Conservation (phyloP, 2,888 invertebrate genomes). For the Apamea anceps region DNA sequence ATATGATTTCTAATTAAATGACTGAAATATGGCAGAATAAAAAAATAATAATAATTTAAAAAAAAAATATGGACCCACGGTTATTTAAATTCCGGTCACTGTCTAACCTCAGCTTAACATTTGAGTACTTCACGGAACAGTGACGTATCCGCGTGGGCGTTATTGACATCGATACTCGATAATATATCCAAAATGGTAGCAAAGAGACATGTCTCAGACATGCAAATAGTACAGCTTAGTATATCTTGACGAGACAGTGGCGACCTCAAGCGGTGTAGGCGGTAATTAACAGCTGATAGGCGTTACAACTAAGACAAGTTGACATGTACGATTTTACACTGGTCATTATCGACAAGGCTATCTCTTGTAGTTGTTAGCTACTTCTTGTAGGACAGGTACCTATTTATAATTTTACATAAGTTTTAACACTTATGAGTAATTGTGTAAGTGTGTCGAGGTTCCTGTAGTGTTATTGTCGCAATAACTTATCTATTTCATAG, state of each 20-base stretch:
- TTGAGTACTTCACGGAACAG: conserved; percentile 20
- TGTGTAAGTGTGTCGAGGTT: conserved; percentile 47
- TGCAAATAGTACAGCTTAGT: conserved; percentile 66
- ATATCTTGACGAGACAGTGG: conserved; percentile 69
- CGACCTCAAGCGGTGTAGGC: conserved; percentile 78
- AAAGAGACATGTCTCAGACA: conserved; percentile 66
- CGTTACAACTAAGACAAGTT: conserved; percentile 73
- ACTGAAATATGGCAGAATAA: background rate
- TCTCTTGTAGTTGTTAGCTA: conserved; percentile 42
- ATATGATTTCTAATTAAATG: background rate
- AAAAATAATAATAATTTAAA: background rate
- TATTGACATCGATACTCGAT: conserved; percentile 63
- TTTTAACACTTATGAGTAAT: conserved; percentile 61
- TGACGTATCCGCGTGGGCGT: conserved; percentile 56
- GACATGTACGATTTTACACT: conserved; percentile 68
- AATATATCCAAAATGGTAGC: conserved; percentile 70
- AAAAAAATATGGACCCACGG: background rate
- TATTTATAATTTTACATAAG: conserved; percentile 53
- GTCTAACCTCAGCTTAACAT: conserved; percentile 30
- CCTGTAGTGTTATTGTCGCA: background rate
- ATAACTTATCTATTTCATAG: background rate
- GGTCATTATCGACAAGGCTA: conserved; percentile 69
- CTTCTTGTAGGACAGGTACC: conserved; percentile 51
- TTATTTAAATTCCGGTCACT: background rate
- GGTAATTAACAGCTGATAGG: conserved; percentile 83